Percentiles rank a stretch among this genome's conserved stretches.
Conservation (phyloP, 1,140 invertebrate genomes). For the Zaprionus capensis region DNA sequence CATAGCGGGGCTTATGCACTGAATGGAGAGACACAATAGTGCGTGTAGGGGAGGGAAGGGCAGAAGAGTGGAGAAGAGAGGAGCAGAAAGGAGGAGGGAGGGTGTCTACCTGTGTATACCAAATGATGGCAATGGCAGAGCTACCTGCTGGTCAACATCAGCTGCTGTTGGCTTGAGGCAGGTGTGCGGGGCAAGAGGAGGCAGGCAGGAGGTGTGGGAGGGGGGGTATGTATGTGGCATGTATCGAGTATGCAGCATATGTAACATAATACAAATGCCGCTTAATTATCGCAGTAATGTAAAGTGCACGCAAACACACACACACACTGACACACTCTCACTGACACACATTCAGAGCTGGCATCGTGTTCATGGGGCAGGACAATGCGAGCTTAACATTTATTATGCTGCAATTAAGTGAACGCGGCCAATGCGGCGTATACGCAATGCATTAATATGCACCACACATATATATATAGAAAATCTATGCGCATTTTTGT, state of each 20-base stretch:
- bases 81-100: no score
- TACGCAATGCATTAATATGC: conserved; percentile 60
- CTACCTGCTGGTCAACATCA: not conserved
- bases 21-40: not conserved
- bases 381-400: conserved; percentile 39
- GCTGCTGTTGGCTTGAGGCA: conserved; percentile 16
- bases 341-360: not conserved
- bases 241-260: conserved; percentile 33
- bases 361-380: not conserved
- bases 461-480: not conserved
- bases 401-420: conserved; percentile 46
- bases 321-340: not conserved
- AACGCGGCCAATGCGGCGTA: conserved; percentile 43
- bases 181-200: not conserved
- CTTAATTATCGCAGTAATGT: conserved; percentile 50
- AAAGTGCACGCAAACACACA: conserved; percentile 18
- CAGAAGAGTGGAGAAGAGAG: not conserved
- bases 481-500: conserved; percentile 31
- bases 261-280: conserved; percentile 38
- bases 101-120: conserved; percentile 2
- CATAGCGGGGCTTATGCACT: not conserved
- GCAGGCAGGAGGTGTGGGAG: not conserved
- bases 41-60: not conserved
- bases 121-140: conserved; percentile 4
- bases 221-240: not conserved